phyloP scores from a whole-genome alignment of 2,113 vertebrate genomes.

The Labeo rohita region DNA sequence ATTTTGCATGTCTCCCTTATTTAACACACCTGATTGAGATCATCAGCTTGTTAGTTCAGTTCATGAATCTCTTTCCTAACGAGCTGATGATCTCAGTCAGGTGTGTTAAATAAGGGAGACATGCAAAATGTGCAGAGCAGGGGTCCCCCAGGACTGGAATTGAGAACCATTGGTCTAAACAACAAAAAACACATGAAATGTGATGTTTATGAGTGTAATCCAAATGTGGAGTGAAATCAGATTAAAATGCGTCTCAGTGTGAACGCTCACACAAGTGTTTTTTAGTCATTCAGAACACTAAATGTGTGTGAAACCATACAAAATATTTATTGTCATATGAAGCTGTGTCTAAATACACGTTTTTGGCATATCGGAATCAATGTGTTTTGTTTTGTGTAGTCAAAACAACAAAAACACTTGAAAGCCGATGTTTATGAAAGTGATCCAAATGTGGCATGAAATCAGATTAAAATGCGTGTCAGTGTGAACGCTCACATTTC shows the following conservation, averaged over 20 bases:
- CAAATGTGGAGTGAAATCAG: background rate
- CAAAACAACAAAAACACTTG: background rate
- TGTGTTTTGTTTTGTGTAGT: too few species aligned
- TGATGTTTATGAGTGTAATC: background rate
- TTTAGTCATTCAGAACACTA: background rate
- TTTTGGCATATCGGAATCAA: too few species aligned
- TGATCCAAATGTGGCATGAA: background rate
- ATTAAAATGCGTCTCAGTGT: background rate
- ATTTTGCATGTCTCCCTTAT: too few species aligned
- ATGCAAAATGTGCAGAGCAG: too few species aligned
- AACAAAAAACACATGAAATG: background rate
- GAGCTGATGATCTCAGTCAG: too few species aligned
- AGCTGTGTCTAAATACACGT: too few species aligned
- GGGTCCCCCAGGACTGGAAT: too few species aligned
- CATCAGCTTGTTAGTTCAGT: too few species aligned
- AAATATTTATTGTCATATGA: too few species aligned
- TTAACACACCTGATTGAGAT: too few species aligned
- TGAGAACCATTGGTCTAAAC: background rate
- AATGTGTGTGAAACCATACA: background rate
- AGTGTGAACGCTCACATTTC: slow-evolving; percentile 3
- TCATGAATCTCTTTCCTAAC: too few species aligned
- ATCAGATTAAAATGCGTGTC: background rate
- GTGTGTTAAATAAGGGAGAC: too few species aligned
- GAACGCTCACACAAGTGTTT: background rate
- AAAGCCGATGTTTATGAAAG: background rate